These are phyloP conservation scores for Dinoponera quadriceps DNA, from an alignment of 1,140 invertebrate species.

Conservation along the genomic window DNA sequence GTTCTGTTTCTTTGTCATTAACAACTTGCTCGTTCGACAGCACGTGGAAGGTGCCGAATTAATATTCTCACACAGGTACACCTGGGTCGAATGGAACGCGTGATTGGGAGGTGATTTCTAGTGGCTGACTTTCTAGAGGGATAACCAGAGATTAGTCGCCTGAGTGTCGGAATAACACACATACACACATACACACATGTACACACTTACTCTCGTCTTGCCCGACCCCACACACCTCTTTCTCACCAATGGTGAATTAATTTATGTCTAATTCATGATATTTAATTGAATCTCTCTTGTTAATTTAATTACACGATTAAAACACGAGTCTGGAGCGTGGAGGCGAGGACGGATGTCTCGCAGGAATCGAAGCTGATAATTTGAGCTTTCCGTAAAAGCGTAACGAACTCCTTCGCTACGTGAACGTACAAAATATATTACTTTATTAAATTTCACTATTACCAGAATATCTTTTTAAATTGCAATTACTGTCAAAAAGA, in stretches of 20 bases:
- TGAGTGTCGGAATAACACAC: slow-evolving; percentile 60
- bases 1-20: slow-evolving; percentile 67
- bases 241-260: background rate
- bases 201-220: background rate
- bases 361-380: background rate
- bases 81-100: slow-evolving; percentile 52
- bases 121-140: slow-evolving; percentile 48
- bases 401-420: background rate
- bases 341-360: background rate
- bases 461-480: background rate
- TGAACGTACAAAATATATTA: too few species aligned
- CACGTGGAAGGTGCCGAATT: slow-evolving; percentile 63
- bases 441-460: background rate
- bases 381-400: background rate
- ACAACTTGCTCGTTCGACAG: slow-evolving; percentile 56
- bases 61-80: slow-evolving; percentile 72
- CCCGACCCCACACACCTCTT: too few species aligned
- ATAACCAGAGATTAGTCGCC: slow-evolving; percentile 57
- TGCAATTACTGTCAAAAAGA: background rate
- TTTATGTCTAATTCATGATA: slow-evolving; percentile 5
- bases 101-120: slow-evolving; percentile 28
- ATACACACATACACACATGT: background rate
- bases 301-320: slow-evolving; percentile 24
- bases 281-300: background rate
- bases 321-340: background rate